Percentiles rank a stretch among this genome's conserved stretches.
These are phyloP conservation scores for Bibio marci DNA, from an alignment of 2,888 invertebrate genomes.

Conservation along the genomic window DNA sequence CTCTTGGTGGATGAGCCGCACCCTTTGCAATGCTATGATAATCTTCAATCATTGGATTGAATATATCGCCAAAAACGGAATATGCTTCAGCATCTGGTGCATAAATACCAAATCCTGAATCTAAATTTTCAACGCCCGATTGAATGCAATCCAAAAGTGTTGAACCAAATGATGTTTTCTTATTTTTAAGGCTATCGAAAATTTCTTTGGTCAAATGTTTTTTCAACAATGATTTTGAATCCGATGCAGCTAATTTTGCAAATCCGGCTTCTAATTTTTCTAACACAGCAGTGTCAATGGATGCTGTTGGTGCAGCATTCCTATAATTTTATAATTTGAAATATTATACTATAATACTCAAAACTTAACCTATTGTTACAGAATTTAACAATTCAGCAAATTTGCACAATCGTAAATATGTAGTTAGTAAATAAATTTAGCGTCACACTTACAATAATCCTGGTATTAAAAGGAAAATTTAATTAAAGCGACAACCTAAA, in stretches of 20 bases:
- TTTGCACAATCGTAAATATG: no score
- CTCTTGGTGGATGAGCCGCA: conserved; percentile 84
- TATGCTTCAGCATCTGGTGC: conserved; percentile 95
- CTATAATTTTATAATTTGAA: no score
- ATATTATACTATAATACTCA: no score
- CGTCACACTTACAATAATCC: no score
- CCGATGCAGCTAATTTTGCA: conserved; percentile 70
- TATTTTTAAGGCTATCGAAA: conserved; percentile 80
- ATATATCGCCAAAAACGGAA: conserved; percentile 77
- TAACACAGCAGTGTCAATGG: conserved; percentile 77
- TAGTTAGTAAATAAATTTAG: no score
- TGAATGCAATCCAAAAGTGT: conserved; percentile 87
- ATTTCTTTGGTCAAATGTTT: conserved; percentile 84
- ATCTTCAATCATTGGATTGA: conserved; percentile 96
- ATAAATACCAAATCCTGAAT: conserved; percentile 93
- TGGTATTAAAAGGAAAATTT: no score
- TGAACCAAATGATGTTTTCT: conserved; percentile 82
- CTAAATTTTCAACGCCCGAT: conserved; percentile 92
- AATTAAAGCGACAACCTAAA: no score
- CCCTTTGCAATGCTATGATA: conserved; percentile 90
- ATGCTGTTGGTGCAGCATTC: no score
- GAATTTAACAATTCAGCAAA: no score
- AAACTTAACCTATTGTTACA: no score
- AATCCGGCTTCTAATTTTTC: conserved; percentile 85
- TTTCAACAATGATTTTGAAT: conserved; percentile 92